Percentiles rank a stretch among this genome's conserved stretches.
phyloP scores from a whole-genome alignment of 2,797 vertebrate genomes.

The Echiichthys vipera region DNA sequence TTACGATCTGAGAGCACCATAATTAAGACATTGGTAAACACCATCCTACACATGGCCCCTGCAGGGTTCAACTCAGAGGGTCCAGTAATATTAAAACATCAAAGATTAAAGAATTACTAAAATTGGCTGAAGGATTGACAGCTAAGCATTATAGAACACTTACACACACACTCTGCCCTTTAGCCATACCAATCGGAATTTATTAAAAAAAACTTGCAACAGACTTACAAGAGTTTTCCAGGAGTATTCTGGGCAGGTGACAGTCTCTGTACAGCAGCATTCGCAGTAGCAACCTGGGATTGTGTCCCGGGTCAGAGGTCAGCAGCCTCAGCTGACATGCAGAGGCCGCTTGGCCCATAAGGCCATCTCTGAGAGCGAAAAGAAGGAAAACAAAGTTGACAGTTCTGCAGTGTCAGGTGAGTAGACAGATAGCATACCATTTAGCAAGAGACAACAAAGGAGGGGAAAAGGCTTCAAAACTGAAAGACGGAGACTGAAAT shows the following conservation, averaged over 20 bases:
- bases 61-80: background rate
- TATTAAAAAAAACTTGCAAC: background rate
- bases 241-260: slow-evolving; percentile 89
- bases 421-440: slow-evolving; percentile 69
- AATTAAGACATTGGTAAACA: slow-evolving; percentile 70
- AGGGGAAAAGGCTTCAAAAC: slow-evolving; percentile 37
- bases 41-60: slow-evolving; percentile 31
- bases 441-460: slow-evolving; percentile 62
- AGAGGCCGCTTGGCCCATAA: slow-evolving; percentile 82
- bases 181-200: slow-evolving; percentile 1
- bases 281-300: slow-evolving; percentile 90
- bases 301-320: slow-evolving; percentile 90
- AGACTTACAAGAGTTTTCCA: slow-evolving; percentile 91
- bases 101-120: slow-evolving; percentile 24
- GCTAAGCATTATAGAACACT: background rate
- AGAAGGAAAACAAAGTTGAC: slow-evolving; percentile 79
- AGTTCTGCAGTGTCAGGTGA: slow-evolving; percentile 89
- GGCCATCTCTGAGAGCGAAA: slow-evolving; percentile 85
- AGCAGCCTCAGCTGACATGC: slow-evolving; percentile 91
- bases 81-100: background rate
- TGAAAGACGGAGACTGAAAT: slow-evolving; percentile 57
- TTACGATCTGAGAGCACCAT: slow-evolving; percentile 49
- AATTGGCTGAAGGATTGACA: background rate
- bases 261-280: slow-evolving; percentile 89
- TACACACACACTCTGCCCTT: background rate